Percentiles rank a stretch among this genome's conserved stretches.
Evolutionary conservation across 1,140 invertebrate species (phyloP).

Genomic region (silkworm (Bombyx mori)): ASM3026992v2 NC_085122.1:14150001-14150500

Average conservation of each 20-base stretch:
- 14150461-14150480: too few species aligned
- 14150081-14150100: conserved; percentile 2
- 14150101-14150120: conserved; percentile 68
- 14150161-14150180: conserved; percentile 75
- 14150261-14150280: conserved; percentile 53
- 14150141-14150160: conserved; percentile 45
- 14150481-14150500: too few species aligned
- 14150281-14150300: conserved; percentile 75
- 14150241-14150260: too few species aligned
- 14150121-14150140: conserved; percentile 41
- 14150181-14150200: conserved; percentile 79
- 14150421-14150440: too few species aligned
- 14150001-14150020: not conserved
- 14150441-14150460: too few species aligned
- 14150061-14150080: conserved; percentile 11
- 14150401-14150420: not conserved
- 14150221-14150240: too few species aligned
- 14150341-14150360: conserved; percentile 86
- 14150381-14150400: conserved; percentile 77
- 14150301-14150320: conserved; percentile 79
- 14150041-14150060: not conserved
- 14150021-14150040: conserved; percentile 7
- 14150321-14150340: conserved; percentile 83
- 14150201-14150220: conserved; percentile 47
- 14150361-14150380: conserved; percentile 84